Conservation (phyloP, 1,140 invertebrate species). For the Lasaia peninsularis region DNA sequence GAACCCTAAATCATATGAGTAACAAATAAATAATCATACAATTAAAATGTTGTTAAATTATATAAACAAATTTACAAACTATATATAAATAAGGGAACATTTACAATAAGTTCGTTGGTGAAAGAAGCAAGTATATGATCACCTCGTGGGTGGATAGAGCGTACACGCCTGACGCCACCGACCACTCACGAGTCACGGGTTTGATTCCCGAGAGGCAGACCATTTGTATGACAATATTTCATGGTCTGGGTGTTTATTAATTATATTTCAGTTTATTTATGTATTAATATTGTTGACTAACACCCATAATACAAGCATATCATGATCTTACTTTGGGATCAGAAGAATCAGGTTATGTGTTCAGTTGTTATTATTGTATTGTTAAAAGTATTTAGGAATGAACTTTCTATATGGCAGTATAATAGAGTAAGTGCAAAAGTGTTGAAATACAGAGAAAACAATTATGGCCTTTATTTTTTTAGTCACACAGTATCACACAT, state of each 20-base stretch:
- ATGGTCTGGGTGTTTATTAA: too few relatives aligned
- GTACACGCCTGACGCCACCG: too few relatives aligned
- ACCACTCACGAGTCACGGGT: too few relatives aligned
- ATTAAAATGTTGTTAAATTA: constrained; percentile 5
- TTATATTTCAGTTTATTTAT: too few relatives aligned
- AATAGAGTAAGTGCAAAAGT: not conserved
- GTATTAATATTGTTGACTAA: too few relatives aligned
- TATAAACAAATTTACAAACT: constrained; percentile 8
- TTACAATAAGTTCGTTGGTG: not conserved
- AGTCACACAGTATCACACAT: too few relatives aligned
- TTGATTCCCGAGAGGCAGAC: too few relatives aligned
- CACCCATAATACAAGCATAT: too few relatives aligned
- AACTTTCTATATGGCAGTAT: not conserved
- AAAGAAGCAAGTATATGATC: not conserved
- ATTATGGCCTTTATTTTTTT: too few relatives aligned
- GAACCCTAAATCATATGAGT: constrained; percentile 4
- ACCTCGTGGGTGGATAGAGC: too few relatives aligned
- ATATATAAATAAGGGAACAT: constrained; percentile 8
- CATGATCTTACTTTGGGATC: too few relatives aligned
- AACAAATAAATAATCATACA: constrained; percentile 6
- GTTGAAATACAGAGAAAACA: not conserved
- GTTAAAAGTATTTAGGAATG: not conserved
- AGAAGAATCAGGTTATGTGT: not conserved
- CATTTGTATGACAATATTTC: too few relatives aligned
- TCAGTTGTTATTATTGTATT: not conserved